phyloP scores from a whole-genome alignment of 2,113 vertebrate species.

The Crotalus helleri region DNA sequence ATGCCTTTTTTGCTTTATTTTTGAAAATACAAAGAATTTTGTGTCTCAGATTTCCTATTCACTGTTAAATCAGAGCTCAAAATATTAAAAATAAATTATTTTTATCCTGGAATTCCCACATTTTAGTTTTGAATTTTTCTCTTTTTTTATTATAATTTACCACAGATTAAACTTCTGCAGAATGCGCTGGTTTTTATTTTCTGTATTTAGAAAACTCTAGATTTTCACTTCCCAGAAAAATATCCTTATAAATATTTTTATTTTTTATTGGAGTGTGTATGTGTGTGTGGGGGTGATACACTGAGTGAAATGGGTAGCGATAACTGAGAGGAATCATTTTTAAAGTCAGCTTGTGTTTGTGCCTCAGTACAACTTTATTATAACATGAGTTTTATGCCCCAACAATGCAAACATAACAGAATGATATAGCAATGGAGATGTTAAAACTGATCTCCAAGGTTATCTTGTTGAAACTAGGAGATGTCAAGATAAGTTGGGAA shows the following conservation, averaged over 20 bases:
- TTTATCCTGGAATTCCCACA: neutral
- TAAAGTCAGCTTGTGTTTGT: neutral
- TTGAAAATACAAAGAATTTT: neutral
- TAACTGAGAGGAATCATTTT: neutral
- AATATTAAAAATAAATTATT: neutral
- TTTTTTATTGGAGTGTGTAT: neutral
- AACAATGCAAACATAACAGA: neutral
- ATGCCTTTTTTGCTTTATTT: neutral
- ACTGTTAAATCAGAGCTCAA: neutral
- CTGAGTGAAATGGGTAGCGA: neutral
- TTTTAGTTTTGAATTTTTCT: neutral
- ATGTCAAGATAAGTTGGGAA: too few species aligned
- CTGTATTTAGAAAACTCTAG: neutral
- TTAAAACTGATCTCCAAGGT: neutral
- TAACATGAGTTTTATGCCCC: neutral
- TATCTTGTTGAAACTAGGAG: neutral
- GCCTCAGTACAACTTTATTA: neutral
- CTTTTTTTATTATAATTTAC: neutral
- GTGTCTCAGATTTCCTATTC: neutral
- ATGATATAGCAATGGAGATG: neutral
- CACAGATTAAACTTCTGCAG: neutral
- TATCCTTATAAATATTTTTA: neutral
- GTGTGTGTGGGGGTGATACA: neutral
- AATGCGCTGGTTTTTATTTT: neutral
- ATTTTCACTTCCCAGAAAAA: neutral